Conservation (phyloP, 1,140 invertebrate genomes). For the Hydropsyche tenuis region DNA sequence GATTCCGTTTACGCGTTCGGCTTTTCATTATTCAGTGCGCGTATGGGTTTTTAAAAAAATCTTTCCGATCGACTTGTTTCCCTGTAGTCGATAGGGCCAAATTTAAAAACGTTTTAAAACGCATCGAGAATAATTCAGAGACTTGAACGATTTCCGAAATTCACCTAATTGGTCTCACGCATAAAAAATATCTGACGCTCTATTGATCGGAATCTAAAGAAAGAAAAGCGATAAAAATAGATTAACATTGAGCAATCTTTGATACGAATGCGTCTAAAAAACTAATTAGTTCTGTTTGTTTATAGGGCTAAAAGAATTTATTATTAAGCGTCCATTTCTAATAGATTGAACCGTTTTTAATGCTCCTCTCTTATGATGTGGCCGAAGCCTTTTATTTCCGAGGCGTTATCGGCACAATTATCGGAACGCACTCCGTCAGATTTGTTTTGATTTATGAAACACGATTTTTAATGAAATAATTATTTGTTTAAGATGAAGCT, state of each 20-base stretch:
- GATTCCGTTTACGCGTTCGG: background rate
- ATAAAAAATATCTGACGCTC: background rate
- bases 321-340: background rate
- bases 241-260: too few relatives aligned
- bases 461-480: slow-evolving; percentile 36
- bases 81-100: slow-evolving; percentile 29
- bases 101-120: slow-evolving; percentile 40
- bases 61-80: slow-evolving; percentile 6
- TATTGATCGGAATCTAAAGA: background rate
- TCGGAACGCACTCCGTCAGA: background rate
- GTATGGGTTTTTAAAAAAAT: background rate
- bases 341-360: slow-evolving; percentile 3
- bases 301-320: background rate
- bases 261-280: background rate
- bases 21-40: slow-evolving; percentile 24
- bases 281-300: slow-evolving; percentile 29
- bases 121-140: slow-evolving; percentile 37
- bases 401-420: slow-evolving; percentile 30
- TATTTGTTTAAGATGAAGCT: slow-evolving; percentile 19
- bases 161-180: slow-evolving; percentile 38
- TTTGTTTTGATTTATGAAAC: slow-evolving; percentile 34
- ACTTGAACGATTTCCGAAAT: slow-evolving; percentile 38
- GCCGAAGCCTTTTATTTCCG: background rate
- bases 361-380: background rate
- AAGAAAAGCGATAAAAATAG: slow-evolving; percentile 9